Percentiles rank a stretch among this genome's conserved stretches.
Conservation (phyloP, 2,797 vertebrate species). For the Lepilemur ruficaudatus region DNA sequence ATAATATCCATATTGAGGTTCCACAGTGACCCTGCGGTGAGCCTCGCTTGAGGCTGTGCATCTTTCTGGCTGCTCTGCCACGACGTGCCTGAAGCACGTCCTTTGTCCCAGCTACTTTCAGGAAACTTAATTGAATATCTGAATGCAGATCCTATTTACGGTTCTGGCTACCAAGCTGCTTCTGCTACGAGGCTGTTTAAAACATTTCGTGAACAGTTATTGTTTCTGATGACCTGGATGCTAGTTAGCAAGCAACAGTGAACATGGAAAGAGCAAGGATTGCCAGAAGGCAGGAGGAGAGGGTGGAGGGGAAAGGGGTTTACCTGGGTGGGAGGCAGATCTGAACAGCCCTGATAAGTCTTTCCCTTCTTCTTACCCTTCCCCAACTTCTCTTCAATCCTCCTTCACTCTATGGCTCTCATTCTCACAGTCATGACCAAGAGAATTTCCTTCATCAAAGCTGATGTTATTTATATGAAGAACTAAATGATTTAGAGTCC, state of each 20-base stretch:
- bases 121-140: background rate
- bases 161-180: background rate
- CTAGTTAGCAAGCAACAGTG: background rate
- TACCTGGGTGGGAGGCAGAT: background rate
- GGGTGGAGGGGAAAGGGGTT: background rate
- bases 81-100: background rate
- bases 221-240: background rate
- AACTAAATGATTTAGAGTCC: background rate
- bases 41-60: background rate
- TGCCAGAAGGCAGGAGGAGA: background rate
- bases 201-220: background rate
- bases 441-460: background rate
- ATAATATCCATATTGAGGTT: background rate
- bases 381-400: background rate
- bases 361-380: background rate
- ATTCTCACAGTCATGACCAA: background rate
- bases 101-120: background rate
- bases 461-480: background rate
- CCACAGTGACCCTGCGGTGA: background rate
- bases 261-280: background rate
- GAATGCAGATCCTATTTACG: background rate
- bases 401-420: background rate
- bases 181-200: background rate
- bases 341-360: background rate
- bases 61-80: background rate